A percentile compares a stretch with the other conserved stretches of the same genome.
Evolutionary conservation across 2,888 invertebrate species (phyloP).

Genomic region (Cephus runcator): DNA sequence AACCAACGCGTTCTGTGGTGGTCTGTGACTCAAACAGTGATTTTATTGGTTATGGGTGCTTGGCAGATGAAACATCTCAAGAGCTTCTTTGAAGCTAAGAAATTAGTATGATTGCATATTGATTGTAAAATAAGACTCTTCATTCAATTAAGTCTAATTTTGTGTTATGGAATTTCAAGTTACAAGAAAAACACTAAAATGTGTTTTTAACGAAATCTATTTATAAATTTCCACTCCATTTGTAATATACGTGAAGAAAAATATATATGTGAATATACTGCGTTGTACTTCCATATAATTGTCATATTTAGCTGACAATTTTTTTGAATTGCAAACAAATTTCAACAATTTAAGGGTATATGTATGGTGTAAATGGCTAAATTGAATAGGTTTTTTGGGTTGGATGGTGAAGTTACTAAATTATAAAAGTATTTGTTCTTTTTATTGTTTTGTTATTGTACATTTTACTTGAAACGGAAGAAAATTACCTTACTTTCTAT

Average conservation of each 20-base stretch:
- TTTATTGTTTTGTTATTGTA: no score
- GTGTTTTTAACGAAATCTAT: neutral
- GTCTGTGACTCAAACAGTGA: constrained; percentile 92
- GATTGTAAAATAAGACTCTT: neutral
- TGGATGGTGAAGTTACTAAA: no score
- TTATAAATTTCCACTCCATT: constrained; percentile 1
- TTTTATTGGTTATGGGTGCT: constrained; percentile 92
- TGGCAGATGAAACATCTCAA: constrained; percentile 99
- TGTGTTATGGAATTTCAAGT: neutral
- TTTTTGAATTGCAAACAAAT: no score
- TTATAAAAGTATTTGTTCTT: no score
- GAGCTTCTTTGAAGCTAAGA: constrained; percentile 99
- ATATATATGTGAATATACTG: neutral
- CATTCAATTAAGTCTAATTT: neutral
- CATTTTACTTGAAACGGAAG: no score
- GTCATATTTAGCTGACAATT: no score
- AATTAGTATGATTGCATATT: constrained; percentile 79
- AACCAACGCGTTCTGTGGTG: constrained; percentile 96
- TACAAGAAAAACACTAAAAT: neutral
- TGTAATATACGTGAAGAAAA: neutral
- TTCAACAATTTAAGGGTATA: no score
- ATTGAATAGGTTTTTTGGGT: no score
- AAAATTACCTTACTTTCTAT: no score
- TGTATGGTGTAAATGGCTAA: no score
- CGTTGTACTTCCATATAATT: neutral